A percentile compares a stretch with the other conserved stretches of the same genome.
phyloP scores from a whole-genome alignment of 2,888 invertebrate genomes.

The Drosophila borborema region DNA sequence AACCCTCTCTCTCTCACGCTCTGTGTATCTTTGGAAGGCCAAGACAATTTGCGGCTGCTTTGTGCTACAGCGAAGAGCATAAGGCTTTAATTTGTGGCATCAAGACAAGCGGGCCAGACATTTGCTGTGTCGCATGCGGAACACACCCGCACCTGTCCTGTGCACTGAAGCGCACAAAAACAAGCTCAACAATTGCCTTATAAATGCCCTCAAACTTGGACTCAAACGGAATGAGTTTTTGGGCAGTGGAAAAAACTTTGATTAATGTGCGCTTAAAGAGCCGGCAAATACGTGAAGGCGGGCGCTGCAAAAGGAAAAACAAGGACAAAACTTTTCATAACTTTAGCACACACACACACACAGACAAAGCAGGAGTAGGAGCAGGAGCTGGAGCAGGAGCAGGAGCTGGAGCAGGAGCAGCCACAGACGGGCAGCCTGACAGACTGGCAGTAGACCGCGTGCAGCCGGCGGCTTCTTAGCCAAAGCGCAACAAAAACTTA shows the following conservation, averaged over 20 bases:
- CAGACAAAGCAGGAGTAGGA: constrained; percentile 25
- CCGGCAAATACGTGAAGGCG: constrained; percentile 54
- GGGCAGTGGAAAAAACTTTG: constrained; percentile 66
- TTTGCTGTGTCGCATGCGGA: constrained; percentile 6
- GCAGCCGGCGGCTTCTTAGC: constrained; percentile 69
- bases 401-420: neutral
- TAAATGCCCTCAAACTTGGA: constrained; percentile 74
- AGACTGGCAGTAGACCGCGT: constrained; percentile 56
- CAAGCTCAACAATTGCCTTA: constrained; percentile 76
- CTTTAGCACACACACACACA: constrained; percentile 44
- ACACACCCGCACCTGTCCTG: constrained; percentile 62
- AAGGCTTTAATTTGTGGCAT: constrained; percentile 35
- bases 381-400: neutral
- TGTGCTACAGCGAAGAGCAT: constrained; percentile 40
- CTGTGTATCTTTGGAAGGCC: constrained; percentile 19
- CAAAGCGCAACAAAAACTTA: constrained; percentile 72
- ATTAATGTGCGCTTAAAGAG: constrained; percentile 80
- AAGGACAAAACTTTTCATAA: constrained; percentile 72
- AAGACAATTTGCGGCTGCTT: constrained; percentile 58
- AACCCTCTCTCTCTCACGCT: neutral
- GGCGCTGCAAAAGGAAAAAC: constrained; percentile 32
- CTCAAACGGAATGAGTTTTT: constrained; percentile 51
- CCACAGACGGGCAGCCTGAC: constrained; percentile 1
- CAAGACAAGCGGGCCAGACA: constrained; percentile 23
- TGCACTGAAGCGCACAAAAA: constrained; percentile 51